phyloP scores from a whole-genome alignment of 2,113 vertebrate species.

The Phaethornis superciliosus region DNA sequence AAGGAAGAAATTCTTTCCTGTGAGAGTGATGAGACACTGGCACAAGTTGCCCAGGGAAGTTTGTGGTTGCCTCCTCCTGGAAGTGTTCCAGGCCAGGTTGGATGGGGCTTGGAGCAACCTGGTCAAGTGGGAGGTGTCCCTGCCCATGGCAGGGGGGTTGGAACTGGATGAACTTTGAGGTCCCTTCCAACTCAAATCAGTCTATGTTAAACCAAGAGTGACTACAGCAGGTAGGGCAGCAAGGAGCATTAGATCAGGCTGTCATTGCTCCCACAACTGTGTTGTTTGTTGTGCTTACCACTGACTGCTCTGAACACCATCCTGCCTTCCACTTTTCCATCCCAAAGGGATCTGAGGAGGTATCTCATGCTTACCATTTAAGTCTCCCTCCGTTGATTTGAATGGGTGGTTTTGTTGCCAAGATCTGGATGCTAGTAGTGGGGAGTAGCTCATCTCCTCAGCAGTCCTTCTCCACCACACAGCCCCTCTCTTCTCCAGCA shows the following conservation, averaged over 20 bases:
- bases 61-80: too few species aligned
- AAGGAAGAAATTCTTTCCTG: too few species aligned
- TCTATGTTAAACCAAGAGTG: neutral
- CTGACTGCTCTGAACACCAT: neutral
- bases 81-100: too few species aligned
- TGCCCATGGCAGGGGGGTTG: too few species aligned
- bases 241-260: neutral
- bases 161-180: too few species aligned
- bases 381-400: neutral
- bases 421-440: accelerated
- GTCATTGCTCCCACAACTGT: neutral
- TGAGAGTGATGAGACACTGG: too few species aligned
- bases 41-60: too few species aligned
- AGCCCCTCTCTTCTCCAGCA: neutral
- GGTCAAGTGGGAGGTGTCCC: too few species aligned
- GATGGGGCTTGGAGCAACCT: too few species aligned
- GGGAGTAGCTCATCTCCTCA: neutral
- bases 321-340: neutral
- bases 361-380: accelerated
- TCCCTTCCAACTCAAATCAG: too few species aligned
- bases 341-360: neutral
- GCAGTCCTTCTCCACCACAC: neutral
- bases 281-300: neutral
- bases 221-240: accelerated
- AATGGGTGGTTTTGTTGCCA: neutral